Percentiles rank a stretch among this genome's conserved stretches.
Conservation (phyloP, 2,888 invertebrate species). For the Synanthedon vespiformis region DNA sequence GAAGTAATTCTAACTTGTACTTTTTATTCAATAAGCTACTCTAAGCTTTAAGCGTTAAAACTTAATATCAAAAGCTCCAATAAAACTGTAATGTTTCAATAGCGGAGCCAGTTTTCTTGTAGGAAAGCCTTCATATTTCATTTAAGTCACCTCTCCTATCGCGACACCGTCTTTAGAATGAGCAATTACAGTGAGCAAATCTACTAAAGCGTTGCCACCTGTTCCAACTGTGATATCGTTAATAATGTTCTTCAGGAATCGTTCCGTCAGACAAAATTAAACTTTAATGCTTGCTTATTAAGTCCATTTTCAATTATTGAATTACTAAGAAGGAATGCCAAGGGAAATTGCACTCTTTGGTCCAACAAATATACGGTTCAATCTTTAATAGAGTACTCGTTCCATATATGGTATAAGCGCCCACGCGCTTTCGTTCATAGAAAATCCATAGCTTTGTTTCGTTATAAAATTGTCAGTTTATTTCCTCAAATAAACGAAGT, state of each 20-base stretch:
- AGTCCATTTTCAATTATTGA: slow-evolving; percentile 10
- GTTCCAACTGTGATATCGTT: slow-evolving; percentile 48
- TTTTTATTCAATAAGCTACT: too few species aligned
- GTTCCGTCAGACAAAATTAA: slow-evolving; percentile 11
- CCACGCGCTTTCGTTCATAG: slow-evolving; percentile 63
- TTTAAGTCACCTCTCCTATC: slow-evolving; percentile 38
- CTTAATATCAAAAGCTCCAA: too few species aligned
- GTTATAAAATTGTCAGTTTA: slow-evolving; percentile 61
- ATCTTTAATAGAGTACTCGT: background rate
- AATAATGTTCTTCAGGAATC: slow-evolving; percentile 32
- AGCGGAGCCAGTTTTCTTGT: slow-evolving; percentile 1
- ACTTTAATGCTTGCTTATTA: slow-evolving; percentile 9
- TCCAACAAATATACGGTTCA: slow-evolving; percentile 9
- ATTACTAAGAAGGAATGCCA: slow-evolving; percentile 7
- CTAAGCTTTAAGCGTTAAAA: too few species aligned
- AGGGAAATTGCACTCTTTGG: slow-evolving; percentile 18
- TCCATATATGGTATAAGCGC: slow-evolving; percentile 42
- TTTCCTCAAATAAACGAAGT: slow-evolving; percentile 52
- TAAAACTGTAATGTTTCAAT: background rate
- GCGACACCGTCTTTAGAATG: slow-evolving; percentile 39
- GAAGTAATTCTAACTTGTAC: too few species aligned
- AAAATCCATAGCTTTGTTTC: slow-evolving; percentile 56
- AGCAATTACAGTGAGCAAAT: slow-evolving; percentile 57
- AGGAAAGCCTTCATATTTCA: slow-evolving; percentile 29
- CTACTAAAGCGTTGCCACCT: slow-evolving; percentile 52